Evolutionary conservation across 2,113 vertebrate species (phyloP).

Genomic region (Notothenia coriiceps): DNA sequence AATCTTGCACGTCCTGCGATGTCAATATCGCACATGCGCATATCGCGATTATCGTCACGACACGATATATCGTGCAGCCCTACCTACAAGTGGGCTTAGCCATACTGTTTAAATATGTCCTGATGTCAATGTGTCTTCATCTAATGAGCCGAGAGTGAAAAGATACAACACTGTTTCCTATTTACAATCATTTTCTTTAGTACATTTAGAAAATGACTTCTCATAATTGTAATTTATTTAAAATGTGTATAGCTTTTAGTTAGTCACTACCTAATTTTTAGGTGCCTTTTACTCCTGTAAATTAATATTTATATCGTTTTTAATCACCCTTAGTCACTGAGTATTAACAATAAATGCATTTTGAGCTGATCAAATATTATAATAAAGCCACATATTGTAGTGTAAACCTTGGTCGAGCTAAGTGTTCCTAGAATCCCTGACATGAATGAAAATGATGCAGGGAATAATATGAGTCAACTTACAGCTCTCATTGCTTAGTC

Average conservation of each 20-base stretch:
- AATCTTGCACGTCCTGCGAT: no score
- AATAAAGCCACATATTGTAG: neutral
- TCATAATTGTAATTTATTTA: no score
- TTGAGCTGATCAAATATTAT: neutral
- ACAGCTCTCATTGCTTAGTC: conserved; percentile 40
- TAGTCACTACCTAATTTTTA: neutral
- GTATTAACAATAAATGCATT: neutral
- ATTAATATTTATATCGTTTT: neutral
- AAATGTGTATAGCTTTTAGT: no score
- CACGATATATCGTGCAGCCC: no score
- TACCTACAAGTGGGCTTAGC: neutral
- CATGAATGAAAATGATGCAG: neutral
- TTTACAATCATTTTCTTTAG: neutral
- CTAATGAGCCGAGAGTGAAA: conserved; percentile 5
- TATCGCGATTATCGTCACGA: no score
- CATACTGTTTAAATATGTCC: neutral
- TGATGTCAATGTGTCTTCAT: neutral
- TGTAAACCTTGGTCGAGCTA: neutral
- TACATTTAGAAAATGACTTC: no score
- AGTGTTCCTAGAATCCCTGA: neutral
- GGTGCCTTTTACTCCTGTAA: neutral
- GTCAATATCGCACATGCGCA: no score
- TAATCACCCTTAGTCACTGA: neutral
- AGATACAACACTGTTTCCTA: neutral
- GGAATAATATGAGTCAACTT: neutral